Evolutionary conservation across 2,113 vertebrate species (phyloP), one percentile per base, ranked within the genome.

Genomic region (Phasianus colchicus): DNA sequence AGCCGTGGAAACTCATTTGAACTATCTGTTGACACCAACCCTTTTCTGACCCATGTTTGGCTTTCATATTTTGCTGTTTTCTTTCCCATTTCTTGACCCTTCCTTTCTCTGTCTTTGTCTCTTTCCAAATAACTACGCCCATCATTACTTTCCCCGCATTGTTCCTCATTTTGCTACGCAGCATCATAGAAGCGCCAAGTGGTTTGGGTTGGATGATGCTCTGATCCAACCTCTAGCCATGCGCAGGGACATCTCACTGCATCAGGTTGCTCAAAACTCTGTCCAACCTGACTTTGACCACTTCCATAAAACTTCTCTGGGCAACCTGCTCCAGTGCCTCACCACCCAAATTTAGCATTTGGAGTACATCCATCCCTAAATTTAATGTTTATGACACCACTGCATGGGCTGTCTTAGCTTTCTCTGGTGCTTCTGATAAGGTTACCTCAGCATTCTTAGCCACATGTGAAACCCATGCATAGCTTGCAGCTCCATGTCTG

Each of bases 381-480:
- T 58, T 34, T 5, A 58, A 4, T 5, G 8, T 7, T 58, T n/a
- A 65, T 6, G n/a, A 13, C 34, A 15, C 50, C 12, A 2, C 8
- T 11, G 3, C 27, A 12, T 2, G 4, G 57, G 5, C 14, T 29
- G 5, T 2, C 34, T 16, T 16, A 9, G 32, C 77, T 57, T 9
- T 16, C 15, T 21, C 40, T 8, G 21, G 6, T 16, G 1, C 3
- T 20, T 16, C 61, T 30, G 0, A 3, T 8, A 10, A 4, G 21
- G 6, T 32, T 6, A n/a, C 25, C 48, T 3, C 3, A 20, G 16
- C 30, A 9, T 2, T 2, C 0, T 1, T 40, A 64, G 6, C 43
- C 20, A 45, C 30, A 16, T 1, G 1, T 14, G 40, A 47, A 64
- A 30, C 55, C 40, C 40, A 30, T 52, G 38, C 3, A 2, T 17